Percentiles rank a stretch among this genome's conserved stretches.
phyloP scores from a whole-genome alignment of 2,888 invertebrate species.

The Hyposoter didymator region DNA sequence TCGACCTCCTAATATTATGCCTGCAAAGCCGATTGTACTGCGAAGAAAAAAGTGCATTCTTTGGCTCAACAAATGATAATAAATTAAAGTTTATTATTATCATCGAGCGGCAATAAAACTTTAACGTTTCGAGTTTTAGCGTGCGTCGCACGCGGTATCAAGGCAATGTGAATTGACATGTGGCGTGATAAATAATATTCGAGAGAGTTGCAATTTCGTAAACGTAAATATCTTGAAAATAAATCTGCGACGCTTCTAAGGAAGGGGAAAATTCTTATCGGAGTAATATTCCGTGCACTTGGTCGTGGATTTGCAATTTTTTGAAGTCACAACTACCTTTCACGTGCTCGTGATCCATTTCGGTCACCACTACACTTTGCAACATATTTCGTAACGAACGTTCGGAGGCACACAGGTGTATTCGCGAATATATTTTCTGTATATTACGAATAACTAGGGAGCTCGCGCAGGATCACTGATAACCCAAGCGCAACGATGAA shows the following conservation, averaged over 20 bases:
- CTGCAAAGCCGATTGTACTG: background rate
- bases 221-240: background rate
- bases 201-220: background rate
- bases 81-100: constrained; percentile 1
- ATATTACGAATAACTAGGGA: background rate
- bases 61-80: background rate
- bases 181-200: background rate
- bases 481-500: background rate
- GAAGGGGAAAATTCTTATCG: background rate
- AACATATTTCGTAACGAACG: constrained; percentile 17
- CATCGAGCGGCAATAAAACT: background rate
- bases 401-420: constrained; percentile 5
- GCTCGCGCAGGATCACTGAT: background rate
- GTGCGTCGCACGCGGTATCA: background rate
- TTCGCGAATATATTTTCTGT: constrained; percentile 1
- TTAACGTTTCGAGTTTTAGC: background rate
- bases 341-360: background rate
- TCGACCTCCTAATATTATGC: constrained; percentile 9
- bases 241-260: background rate
- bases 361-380: background rate
- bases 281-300: constrained; percentile 1
- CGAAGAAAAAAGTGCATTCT: background rate
- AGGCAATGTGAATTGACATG: background rate
- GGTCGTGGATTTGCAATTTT: background rate
- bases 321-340: background rate